A percentile compares a stretch with the other conserved stretches of the same genome.
These are phyloP conservation scores for Chelon auratus DNA, from an alignment of 2,797 vertebrate species.

Conservation along the genomic window DNA sequence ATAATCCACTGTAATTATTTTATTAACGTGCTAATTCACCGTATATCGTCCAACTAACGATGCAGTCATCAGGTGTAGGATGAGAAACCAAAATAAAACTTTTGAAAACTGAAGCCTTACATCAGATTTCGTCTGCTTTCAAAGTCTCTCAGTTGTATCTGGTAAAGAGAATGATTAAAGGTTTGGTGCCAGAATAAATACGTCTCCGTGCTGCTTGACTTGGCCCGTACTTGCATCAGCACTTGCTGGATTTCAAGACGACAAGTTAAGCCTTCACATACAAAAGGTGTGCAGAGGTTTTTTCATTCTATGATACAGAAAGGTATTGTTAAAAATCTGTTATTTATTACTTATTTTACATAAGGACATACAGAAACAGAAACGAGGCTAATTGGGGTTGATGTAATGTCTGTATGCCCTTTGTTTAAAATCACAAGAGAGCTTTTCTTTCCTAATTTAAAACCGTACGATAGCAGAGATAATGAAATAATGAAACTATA, in stretches of 20 bases:
- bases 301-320: constrained; percentile 13
- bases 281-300: constrained; percentile 17
- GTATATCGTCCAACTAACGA: constrained; percentile 9
- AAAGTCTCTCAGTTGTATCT: constrained; percentile 53
- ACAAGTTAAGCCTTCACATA: constrained; percentile 45
- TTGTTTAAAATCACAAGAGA: not conserved
- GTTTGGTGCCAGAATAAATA: constrained; percentile 67
- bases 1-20: constrained; percentile 3
- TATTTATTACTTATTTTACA: not conserved
- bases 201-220: constrained; percentile 63
- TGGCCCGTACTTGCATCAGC: constrained; percentile 65
- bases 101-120: constrained; percentile 43
- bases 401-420: not conserved
- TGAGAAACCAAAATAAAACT: constrained; percentile 11
- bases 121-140: constrained; percentile 51
- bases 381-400: not conserved
- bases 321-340: constrained; percentile 4
- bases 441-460: not conserved
- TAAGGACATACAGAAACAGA: not conserved
- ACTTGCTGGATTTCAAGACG: constrained; percentile 57
- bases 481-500: not conserved
- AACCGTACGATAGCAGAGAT: not conserved
- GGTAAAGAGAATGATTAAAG: constrained; percentile 65
- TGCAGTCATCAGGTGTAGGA: constrained; percentile 28
- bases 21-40: not conserved